phyloP scores from a whole-genome alignment of 2,888 invertebrate genomes.

The Yponomeuta malinellus region DNA sequence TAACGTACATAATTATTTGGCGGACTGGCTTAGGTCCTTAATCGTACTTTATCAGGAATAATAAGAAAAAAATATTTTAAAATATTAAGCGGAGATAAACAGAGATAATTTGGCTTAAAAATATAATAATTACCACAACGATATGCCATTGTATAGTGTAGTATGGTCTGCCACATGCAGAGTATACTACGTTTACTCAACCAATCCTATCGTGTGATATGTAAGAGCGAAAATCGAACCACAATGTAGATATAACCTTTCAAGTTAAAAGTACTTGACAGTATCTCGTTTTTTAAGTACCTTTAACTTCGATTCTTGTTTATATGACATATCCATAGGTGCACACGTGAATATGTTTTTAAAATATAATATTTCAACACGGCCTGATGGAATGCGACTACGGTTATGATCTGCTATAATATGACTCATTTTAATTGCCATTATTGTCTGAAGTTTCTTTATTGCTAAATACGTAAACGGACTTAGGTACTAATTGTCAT shows the following conservation, averaged over 20 bases:
- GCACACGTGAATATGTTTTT: neutral
- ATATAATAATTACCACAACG: slow-evolving; percentile 37
- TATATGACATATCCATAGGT: slow-evolving; percentile 2
- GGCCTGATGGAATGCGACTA: slow-evolving; percentile 15
- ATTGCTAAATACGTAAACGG: slow-evolving; percentile 22
- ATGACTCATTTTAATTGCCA: slow-evolving; percentile 14
- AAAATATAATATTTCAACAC: neutral
- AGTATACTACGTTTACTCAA: too few species aligned
- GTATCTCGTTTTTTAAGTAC: neutral
- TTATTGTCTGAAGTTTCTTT: slow-evolving; percentile 13
- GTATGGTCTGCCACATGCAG: too few species aligned
- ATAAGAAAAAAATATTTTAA: slow-evolving; percentile 38
- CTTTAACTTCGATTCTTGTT: neutral
- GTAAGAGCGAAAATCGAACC: too few species aligned
- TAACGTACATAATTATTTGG: neutral
- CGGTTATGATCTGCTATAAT: slow-evolving; percentile 13
- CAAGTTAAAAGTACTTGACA: too few species aligned
- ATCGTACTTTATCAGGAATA: slow-evolving; percentile 3
- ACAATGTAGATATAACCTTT: too few species aligned
- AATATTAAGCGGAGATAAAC: slow-evolving; percentile 53
- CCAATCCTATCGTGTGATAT: too few species aligned
- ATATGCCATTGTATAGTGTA: neutral
- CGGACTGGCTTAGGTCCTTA: neutral
- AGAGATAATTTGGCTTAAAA: slow-evolving; percentile 55
- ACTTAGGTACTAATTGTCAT: too few species aligned